These are phyloP conservation scores for Enteromius thamalakanensis DNA, from an alignment of 2,797 vertebrate genomes.

Conservation along the genomic window DNA sequence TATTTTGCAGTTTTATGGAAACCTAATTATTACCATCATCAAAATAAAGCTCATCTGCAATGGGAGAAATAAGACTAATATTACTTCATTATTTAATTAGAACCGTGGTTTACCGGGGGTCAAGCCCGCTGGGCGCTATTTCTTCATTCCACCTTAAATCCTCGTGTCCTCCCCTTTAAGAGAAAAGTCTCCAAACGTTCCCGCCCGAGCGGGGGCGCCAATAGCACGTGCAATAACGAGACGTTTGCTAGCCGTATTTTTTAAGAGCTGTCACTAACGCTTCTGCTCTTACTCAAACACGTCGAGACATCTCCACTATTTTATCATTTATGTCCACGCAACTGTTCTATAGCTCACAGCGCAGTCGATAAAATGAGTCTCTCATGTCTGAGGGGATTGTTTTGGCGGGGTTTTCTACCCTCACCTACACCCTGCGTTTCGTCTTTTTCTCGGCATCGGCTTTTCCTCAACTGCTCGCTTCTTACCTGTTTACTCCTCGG, in stretches of 20 bases:
- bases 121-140: neutral
- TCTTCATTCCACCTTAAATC: conserved; percentile 61
- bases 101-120: neutral
- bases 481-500: conserved; percentile 19
- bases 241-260: conserved; percentile 32
- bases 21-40: neutral
- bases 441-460: conserved; percentile 9
- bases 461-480: neutral
- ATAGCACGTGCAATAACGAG: neutral
- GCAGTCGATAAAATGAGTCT: neutral
- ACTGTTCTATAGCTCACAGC: neutral
- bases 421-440: neutral
- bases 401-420: neutral
- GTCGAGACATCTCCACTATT: neutral
- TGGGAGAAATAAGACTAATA: neutral
- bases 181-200: neutral
- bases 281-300: conserved; percentile 37
- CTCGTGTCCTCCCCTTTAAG: conserved; percentile 53
- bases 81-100: neutral
- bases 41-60: neutral
- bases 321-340: neutral
- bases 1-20: neutral
- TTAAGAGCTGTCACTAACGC: conserved; percentile 37
- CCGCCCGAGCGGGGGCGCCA: conserved; percentile 46
- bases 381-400: neutral